phyloP scores from a whole-genome alignment of 2,113 vertebrate genomes.

The Lagopus leucura region DNA sequence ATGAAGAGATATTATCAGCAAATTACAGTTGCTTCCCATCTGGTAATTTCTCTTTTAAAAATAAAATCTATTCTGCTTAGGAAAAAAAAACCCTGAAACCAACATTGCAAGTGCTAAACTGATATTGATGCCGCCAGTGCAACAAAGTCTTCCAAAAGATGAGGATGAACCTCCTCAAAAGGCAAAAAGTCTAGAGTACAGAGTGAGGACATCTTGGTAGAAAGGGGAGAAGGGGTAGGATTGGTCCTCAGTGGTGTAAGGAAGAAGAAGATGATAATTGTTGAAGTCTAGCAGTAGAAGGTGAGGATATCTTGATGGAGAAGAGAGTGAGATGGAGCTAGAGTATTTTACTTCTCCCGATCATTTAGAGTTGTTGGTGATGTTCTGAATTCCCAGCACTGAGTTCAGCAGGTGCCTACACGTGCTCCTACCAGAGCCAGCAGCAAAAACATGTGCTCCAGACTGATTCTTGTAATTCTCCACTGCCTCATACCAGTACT shows the following conservation, averaged over 20 bases:
- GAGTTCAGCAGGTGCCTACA: not conserved
- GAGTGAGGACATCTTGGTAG: not conserved
- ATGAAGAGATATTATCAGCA: conserved; percentile 69
- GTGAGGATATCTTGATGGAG: not conserved
- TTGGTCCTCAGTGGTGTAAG: not conserved
- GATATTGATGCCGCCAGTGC: not conserved
- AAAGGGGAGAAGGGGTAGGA: too few species aligned
- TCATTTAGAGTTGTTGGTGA: not conserved
- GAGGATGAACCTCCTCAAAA: not conserved
- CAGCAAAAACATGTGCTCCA: not conserved
- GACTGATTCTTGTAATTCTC: accelerated
- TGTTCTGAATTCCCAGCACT: not conserved
- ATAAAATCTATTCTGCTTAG: conserved; percentile 6
- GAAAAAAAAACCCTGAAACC: not conserved
- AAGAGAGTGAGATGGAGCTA: not conserved
- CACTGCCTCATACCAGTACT: not conserved
- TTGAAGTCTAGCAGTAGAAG: not conserved
- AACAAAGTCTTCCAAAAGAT: not conserved
- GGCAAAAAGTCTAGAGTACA: too few species aligned
- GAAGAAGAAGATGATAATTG: not conserved
- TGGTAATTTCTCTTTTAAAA: conserved; percentile 61
- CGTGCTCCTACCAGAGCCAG: not conserved
- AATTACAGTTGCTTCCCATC: conserved; percentile 68
- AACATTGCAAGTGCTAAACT: not conserved
- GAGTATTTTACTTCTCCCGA: not conserved